Conservation (phyloP, 2,888 invertebrate species). For the Elgonia sp. region DNA sequence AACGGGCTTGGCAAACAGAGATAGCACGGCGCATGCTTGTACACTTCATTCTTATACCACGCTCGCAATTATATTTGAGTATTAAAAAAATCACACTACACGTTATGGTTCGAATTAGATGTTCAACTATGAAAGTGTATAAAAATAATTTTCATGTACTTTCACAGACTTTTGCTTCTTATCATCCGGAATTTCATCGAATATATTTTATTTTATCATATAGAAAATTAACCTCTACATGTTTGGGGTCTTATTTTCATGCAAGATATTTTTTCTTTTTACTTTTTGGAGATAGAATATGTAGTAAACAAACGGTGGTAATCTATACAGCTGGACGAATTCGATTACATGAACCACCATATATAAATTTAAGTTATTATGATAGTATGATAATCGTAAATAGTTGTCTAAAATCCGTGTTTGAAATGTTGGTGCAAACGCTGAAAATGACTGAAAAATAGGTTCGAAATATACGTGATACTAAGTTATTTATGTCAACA, state of each 20-base stretch:
- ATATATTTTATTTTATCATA: neutral
- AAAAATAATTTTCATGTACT: no score
- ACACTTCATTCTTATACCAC: slow-evolving; percentile 72
- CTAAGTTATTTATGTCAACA: no score
- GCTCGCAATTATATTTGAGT: slow-evolving; percentile 68
- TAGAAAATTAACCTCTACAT: neutral
- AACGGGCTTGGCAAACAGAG: slow-evolving; percentile 86
- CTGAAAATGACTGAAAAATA: no score
- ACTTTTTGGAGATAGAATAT: neutral
- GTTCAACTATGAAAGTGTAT: neutral
- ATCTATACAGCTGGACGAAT: no score
- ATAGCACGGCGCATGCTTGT: slow-evolving; percentile 82
- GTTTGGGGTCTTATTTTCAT: neutral
- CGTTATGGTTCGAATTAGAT: slow-evolving; percentile 7
- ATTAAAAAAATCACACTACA: slow-evolving; percentile 56
- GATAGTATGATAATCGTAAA: no score
- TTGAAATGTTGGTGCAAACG: no score
- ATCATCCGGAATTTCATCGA: no score
- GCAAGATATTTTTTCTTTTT: neutral
- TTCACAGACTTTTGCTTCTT: no score
- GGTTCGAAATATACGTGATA: no score
- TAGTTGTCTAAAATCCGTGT: no score
- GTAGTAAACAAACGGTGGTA: neutral
- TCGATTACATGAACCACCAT: no score
- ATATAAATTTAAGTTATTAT: no score